Evolutionary conservation across 2,888 invertebrate genomes (phyloP).

Genomic region (Plemyria rubiginata): DNA sequence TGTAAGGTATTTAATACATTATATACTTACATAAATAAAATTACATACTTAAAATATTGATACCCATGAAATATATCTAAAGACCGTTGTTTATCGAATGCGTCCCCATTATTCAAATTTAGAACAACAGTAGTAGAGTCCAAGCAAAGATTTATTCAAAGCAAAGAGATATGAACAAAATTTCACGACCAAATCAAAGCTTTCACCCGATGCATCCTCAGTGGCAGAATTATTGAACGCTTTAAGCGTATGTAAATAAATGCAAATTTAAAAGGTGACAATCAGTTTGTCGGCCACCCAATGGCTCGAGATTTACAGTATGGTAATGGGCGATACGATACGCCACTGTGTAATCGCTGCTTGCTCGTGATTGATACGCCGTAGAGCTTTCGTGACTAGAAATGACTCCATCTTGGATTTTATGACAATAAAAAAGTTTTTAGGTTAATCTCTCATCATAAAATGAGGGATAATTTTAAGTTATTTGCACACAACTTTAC

Average conservation of each 20-base stretch:
- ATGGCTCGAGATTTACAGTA: conserved; percentile 67
- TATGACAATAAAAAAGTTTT: too few species aligned
- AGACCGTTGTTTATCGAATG: too few species aligned
- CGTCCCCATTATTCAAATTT: too few species aligned
- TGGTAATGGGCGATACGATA: conserved; percentile 76
- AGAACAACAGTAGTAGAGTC: too few species aligned
- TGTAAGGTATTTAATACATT: too few species aligned
- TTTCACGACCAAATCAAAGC: conserved; percentile 11
- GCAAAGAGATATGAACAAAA: neutral
- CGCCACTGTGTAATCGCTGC: conserved; percentile 74
- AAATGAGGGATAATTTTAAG: too few species aligned
- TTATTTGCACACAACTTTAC: too few species aligned
- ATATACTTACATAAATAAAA: too few species aligned
- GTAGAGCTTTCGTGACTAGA: conserved; percentile 46
- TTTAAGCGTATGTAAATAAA: conserved; percentile 67
- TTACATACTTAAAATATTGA: too few species aligned
- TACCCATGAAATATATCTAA: too few species aligned
- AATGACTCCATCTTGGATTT: conserved; percentile 16
- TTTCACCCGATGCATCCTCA: conserved; percentile 45
- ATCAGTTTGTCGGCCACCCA: conserved; percentile 77
- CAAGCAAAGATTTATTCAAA: neutral
- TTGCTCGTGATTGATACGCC: conserved; percentile 68
- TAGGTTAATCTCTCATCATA: too few species aligned
- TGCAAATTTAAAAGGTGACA: conserved; percentile 83
- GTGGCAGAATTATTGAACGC: neutral